Base-by-base conservation (phyloP, 1,140 invertebrate genomes). In the Spodoptera litura region DNA sequence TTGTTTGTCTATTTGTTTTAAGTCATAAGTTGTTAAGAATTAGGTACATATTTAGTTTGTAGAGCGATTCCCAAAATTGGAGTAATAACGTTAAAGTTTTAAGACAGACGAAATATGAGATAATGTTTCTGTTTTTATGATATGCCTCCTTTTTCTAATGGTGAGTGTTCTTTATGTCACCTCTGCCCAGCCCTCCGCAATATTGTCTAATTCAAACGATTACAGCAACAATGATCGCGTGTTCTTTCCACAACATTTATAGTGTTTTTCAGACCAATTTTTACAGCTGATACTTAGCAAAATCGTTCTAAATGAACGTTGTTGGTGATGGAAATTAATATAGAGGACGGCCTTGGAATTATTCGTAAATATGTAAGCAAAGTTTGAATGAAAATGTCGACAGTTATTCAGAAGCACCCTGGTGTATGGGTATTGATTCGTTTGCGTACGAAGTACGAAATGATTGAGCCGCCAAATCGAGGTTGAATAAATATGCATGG, bases 401-500 rank as follows among this genome's bases (percentile, higher is more conserved):
- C 38, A 15, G 35, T 53, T n/a, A 75, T 62, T 15, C 27, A 20
- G 35, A 53, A 62, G 49, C 25, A 13, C 27, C 15, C 4, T 38
- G 2, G 49, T 9, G 31, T 31, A 31, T 31, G 8, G 38, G 38
- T 75, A 75, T 75, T 64, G 73, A 75, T 75, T 75, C 58, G 59
- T 64, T 62, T 31, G 13, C 58, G 13, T 64, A 64, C 44, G 51
- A n/a, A 64, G 13, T 64, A 64, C 44, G 51, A n/a, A 64, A 75
- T 64, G 49, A 64, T 38, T 64, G 73, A 64, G 58, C 10, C 66
- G 49, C 44, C 13, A 64, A 62, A 62, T 75, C 59, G 44, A 75
- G 49, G 59, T 53, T 75, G 49, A 64, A 75, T 62, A 75, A 75
- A 75, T 75, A 75, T 75, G 59, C 73, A 31, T 52, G 49, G n/a